These are phyloP conservation scores for Lymantria dispar DNA, from an alignment of 2,888 invertebrate species.

Conservation along the genomic window DNA sequence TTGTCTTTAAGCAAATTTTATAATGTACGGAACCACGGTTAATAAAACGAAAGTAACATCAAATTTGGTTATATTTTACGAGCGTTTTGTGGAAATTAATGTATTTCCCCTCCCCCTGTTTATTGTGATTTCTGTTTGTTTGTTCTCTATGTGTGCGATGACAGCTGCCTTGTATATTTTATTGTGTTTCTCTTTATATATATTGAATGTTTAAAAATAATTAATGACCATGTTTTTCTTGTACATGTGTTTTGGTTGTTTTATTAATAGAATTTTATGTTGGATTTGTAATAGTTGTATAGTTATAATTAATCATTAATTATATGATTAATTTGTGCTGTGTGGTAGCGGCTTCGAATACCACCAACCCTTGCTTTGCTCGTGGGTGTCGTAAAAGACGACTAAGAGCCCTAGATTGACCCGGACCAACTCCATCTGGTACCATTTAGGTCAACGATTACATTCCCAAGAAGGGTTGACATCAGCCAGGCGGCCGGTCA, in stretches of 20 bases:
- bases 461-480: too few species aligned
- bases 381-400: too few species aligned
- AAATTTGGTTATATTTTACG: conserved; percentile 18
- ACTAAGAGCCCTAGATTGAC: too few species aligned
- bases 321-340: too few species aligned
- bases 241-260: background rate
- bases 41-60: conserved; percentile 1
- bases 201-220: background rate
- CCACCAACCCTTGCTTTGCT: too few species aligned
- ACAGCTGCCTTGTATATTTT: conserved; percentile 18
- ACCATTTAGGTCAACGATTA: too few species aligned
- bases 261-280: background rate
- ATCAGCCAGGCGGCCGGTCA: too few species aligned
- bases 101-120: conserved; percentile 15
- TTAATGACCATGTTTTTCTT: background rate
- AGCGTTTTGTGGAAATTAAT: conserved; percentile 23
- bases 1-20: conserved; percentile 2
- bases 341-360: too few species aligned
- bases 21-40: conserved; percentile 24
- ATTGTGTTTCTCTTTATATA: conserved; percentile 1
- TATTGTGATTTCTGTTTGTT: conserved; percentile 25
- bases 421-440: too few species aligned
- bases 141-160: conserved; percentile 18
- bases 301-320: background rate
- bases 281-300: background rate